These are phyloP conservation scores for Hylaeus anthracinus DNA, from an alignment of 1,140 invertebrate species.

Conservation along the genomic window DNA sequence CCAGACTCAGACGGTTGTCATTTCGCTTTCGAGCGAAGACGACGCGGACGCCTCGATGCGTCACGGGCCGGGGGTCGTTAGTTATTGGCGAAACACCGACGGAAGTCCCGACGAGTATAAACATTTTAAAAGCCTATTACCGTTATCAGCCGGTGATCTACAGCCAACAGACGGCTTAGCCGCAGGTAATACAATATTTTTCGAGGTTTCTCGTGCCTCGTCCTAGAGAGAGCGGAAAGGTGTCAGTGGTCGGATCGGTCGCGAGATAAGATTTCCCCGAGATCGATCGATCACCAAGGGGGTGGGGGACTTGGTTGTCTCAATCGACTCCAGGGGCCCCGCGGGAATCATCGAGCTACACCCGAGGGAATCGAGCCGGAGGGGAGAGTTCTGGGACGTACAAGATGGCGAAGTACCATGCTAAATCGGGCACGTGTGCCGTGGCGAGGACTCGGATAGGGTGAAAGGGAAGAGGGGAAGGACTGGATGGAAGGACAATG, in stretches of 20 bases:
- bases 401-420: conserved; percentile 63
- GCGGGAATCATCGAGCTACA: conserved; percentile 28
- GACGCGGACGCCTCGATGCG: neutral
- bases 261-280: conserved; percentile 57
- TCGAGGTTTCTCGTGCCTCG: conserved; percentile 46
- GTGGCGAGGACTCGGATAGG: conserved; percentile 7
- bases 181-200: conserved; percentile 65
- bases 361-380: conserved; percentile 20
- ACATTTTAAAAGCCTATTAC: conserved; percentile 66
- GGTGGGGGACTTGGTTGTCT: conserved; percentile 59
- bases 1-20: too few species aligned
- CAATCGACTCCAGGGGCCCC: neutral
- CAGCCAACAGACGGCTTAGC: conserved; percentile 36
- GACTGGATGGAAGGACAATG: conserved; percentile 41
- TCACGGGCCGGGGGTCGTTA: neutral
- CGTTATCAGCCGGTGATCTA: conserved; percentile 57
- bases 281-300: conserved; percentile 58
- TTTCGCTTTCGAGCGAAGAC: neutral
- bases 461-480: conserved; percentile 28
- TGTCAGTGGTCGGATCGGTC: conserved; percentile 61
- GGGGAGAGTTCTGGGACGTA: conserved; percentile 19
- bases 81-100: conserved; percentile 46
- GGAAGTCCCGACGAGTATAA: conserved; percentile 57
- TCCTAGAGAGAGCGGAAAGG: conserved; percentile 35
- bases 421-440: conserved; percentile 61